Conservation (phyloP, 2,888 invertebrate genomes). For the Ectemnius lituratus region DNA sequence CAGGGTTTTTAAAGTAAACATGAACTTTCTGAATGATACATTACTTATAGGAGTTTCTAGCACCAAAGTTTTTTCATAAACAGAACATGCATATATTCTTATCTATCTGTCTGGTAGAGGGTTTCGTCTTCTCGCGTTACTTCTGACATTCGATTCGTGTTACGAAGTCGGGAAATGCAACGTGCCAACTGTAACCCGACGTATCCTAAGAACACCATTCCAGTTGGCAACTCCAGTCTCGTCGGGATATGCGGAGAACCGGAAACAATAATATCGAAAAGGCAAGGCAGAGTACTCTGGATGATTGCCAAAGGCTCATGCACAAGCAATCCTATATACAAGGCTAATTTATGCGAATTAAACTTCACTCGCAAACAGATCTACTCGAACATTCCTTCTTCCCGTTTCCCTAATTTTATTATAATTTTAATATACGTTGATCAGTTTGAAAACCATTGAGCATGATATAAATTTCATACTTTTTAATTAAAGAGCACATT, state of each 20-base stretch:
- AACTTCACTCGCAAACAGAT: background rate
- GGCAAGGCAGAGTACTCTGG: background rate
- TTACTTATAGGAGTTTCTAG: no score
- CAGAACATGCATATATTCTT: no score
- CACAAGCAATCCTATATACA: background rate
- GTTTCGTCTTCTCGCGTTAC: background rate
- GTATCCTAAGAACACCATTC: background rate
- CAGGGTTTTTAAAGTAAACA: no score
- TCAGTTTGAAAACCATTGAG: no score
- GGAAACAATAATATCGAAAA: no score
- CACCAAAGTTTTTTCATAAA: no score
- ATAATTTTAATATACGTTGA: no score
- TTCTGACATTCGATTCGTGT: background rate
- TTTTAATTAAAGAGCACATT: no score
- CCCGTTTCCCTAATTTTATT: background rate
- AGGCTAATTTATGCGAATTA: background rate
- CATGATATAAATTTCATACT: no score
- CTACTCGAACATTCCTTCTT: background rate
- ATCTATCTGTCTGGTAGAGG: no score
- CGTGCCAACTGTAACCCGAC: slow-evolving; percentile 2
- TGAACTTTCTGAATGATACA: no score
- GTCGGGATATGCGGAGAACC: background rate
- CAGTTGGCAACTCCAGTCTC: background rate
- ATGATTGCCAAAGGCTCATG: background rate
- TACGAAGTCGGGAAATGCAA: background rate